Evolutionary conservation across 2,797 vertebrate species (phyloP).

Genomic region (Chiroxiphia lanceolata): DNA sequence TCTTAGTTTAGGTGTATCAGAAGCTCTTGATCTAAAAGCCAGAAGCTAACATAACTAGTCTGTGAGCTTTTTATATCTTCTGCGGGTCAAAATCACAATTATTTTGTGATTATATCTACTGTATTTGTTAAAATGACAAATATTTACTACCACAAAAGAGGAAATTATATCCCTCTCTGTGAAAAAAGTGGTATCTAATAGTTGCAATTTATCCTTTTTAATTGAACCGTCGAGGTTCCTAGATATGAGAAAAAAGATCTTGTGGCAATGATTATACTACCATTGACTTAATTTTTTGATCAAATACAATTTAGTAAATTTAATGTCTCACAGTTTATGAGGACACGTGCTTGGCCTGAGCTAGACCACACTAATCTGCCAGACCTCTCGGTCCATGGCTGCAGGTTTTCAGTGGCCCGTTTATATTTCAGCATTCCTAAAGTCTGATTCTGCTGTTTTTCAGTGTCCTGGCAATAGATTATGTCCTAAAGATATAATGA

Average conservation of each 20-base stretch:
- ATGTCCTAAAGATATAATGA: background rate
- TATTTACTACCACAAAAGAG: background rate
- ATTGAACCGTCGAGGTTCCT: background rate
- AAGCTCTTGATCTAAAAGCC: background rate
- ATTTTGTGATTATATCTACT: background rate
- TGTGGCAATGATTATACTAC: background rate
- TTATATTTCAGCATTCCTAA: background rate
- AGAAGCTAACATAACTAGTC: background rate
- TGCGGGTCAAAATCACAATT: background rate
- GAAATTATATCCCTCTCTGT: background rate
- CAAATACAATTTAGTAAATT: background rate
- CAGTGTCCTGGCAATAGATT: background rate
- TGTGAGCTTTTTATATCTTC: background rate
- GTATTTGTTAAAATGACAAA: background rate
- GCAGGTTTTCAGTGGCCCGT: fast-evolving
- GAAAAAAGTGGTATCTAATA: background rate
- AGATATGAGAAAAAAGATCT: background rate
- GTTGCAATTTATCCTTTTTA: background rate
- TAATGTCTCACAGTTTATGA: background rate
- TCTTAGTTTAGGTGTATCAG: background rate
- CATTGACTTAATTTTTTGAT: background rate
- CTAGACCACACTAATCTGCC: background rate
- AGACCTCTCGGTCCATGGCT: background rate
- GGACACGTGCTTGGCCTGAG: background rate
- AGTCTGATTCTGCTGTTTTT: background rate